Evolutionary conservation across 2,113 vertebrate genomes (phyloP), one percentile per base, ranked within the genome.

Genomic region (Jaculus jaculus): DNA sequence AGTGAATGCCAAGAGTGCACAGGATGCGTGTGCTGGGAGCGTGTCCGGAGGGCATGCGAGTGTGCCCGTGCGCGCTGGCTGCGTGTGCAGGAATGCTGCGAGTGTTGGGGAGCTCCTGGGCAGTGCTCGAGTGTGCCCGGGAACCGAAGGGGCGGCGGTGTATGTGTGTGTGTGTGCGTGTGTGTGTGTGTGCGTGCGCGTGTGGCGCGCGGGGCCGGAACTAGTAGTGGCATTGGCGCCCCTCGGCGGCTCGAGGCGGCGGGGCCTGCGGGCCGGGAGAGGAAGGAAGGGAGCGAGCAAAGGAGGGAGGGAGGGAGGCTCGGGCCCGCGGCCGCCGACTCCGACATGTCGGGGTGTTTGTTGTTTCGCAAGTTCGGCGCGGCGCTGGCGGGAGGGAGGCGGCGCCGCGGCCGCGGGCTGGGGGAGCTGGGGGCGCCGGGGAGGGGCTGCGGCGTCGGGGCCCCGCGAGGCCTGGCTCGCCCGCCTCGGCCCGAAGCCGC

Each of bases 321-420:
- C 54, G 11, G 65, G 79, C 86, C 79, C 20, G 92, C 71, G 72
- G 94, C 95, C 75, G 90, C 95, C 10, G 93, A 93, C 94, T 96
- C 92, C 85, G 97, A 88, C 93, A 86, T 95, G 93, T 95, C 94
- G 95, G 93, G 92, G 77, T 37, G 96, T 87, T 94, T 95, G 96
- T 96, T 96, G 97, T 97, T 97, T 96, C 95, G 84, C 96, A 97
- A 97, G 96, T 97, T 97, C 92, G 7, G 93, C 79, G 89, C 94
- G 61, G 95, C 79, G 72, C 91, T 72, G 94, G 92, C 94, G 16
- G 93, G 84, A 47, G 30, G 87, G 66, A 72, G 96, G 80, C 91
- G 85, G 85, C 90, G 94, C 96, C 93, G 20, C 66, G 86, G 84
- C 94, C 39, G 79, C 77, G 75, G 94, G 94, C 75, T 15, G 26